Evolutionary conservation across 2,888 invertebrate genomes (phyloP).

Genomic region (Iphiclides podalirius): DNA sequence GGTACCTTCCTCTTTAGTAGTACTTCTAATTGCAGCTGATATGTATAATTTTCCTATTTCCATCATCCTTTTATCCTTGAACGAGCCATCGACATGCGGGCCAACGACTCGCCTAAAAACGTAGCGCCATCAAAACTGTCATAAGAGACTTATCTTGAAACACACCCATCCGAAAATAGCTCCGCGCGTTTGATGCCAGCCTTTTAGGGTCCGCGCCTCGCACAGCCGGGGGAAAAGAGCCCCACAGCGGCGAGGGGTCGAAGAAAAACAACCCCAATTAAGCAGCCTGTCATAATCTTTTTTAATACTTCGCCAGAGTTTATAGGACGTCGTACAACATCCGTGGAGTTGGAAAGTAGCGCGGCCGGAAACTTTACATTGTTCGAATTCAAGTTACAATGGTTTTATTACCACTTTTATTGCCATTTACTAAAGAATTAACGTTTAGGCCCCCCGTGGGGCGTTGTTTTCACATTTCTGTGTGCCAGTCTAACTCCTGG

Average conservation of each 20-base stretch:
- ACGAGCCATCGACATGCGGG: no score
- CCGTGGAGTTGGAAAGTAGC: conserved; percentile 4
- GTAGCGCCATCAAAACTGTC: conserved; percentile 13
- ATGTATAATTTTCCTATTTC: no score
- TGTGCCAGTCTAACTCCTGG: no score
- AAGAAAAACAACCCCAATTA: conserved; percentile 32
- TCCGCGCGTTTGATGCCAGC: conserved; percentile 4
- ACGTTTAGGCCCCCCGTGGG: no score
- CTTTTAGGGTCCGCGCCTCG: conserved; percentile 7
- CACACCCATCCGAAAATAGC: conserved; percentile 13
- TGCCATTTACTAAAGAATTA: background rate
- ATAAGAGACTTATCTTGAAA: background rate
- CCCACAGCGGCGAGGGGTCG: conserved; percentile 18
- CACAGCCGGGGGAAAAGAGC: conserved; percentile 18
- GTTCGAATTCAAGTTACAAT: background rate
- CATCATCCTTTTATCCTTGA: no score
- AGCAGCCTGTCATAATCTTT: conserved; percentile 32
- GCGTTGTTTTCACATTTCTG: no score
- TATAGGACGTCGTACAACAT: conserved; percentile 1
- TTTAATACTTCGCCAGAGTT: conserved; percentile 20
- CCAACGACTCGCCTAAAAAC: no score
- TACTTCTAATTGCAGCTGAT: no score
- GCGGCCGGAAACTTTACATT: conserved; percentile 1
- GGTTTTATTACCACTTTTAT: conserved; percentile 2
- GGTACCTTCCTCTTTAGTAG: no score